These are phyloP conservation scores for Chauna torquata DNA, from an alignment of 2,113 vertebrate species.

Conservation along the genomic window DNA sequence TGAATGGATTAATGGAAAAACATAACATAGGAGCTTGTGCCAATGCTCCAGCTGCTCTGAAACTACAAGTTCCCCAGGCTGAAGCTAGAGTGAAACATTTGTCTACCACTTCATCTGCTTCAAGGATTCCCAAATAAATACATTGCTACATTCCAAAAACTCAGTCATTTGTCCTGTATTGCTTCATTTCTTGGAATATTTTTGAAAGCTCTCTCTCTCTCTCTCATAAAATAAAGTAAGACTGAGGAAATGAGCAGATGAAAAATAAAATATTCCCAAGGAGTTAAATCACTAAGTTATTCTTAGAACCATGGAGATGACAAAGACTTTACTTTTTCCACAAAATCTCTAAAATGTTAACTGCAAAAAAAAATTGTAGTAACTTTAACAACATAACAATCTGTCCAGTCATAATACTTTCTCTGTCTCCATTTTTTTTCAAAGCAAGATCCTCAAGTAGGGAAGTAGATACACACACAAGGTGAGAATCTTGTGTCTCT, in stretches of 20 bases:
- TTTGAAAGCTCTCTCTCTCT: background rate
- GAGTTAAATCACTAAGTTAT: background rate
- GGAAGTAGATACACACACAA: background rate
- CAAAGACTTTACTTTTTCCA: background rate
- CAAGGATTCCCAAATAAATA: background rate
- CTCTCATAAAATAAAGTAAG: background rate
- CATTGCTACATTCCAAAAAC: background rate
- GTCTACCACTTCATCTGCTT: background rate
- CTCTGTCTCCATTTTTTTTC: rapidly evolving
- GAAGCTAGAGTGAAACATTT: background rate
- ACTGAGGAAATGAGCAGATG: background rate
- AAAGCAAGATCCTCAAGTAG: background rate
- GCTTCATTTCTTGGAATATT: slow-evolving; percentile 20
- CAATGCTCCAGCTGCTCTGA: slow-evolving; percentile 11
- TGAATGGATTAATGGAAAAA: background rate
- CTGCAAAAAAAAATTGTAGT: background rate
- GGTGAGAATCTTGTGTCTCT: background rate
- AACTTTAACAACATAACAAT: background rate
- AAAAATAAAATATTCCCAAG: background rate
- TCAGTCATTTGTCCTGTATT: background rate
- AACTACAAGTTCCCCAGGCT: background rate
- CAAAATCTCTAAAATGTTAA: background rate
- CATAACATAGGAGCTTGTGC: background rate
- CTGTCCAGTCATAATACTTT: background rate
- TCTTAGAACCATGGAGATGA: background rate